phyloP scores from a whole-genome alignment of 1,140 invertebrate genomes.

The Drosophila funebris region DNA sequence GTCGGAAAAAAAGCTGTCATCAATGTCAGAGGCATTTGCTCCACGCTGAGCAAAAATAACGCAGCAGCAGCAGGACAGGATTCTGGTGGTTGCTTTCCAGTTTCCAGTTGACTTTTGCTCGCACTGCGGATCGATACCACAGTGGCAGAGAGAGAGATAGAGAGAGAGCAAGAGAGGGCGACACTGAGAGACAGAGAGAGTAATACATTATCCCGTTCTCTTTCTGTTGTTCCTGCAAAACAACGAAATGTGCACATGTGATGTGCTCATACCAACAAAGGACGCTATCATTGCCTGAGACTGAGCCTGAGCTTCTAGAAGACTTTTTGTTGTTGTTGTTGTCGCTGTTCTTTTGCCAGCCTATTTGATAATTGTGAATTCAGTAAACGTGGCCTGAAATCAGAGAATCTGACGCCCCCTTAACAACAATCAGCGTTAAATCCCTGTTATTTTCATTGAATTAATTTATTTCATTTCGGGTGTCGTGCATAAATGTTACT shows the following conservation, averaged over 20 bases:
- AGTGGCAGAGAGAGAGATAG: slow-evolving; percentile 6
- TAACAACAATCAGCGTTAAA: slow-evolving; percentile 56
- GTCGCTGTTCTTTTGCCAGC: slow-evolving; percentile 61
- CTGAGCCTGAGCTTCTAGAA: neutral
- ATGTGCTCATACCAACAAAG: slow-evolving; percentile 49
- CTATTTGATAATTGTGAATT: slow-evolving; percentile 79
- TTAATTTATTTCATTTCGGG: slow-evolving; percentile 70
- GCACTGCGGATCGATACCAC: slow-evolving; percentile 67
- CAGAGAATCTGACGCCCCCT: slow-evolving; percentile 5
- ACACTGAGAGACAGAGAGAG: neutral
- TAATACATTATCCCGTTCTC: slow-evolving; percentile 11
- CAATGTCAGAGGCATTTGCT: slow-evolving; percentile 59
- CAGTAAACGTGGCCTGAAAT: slow-evolving; percentile 60
- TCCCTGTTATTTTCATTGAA: slow-evolving; percentile 67
- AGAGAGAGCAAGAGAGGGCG: slow-evolving; percentile 6
- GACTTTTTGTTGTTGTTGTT: neutral
- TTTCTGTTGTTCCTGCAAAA: slow-evolving; percentile 41
- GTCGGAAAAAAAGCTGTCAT: slow-evolving; percentile 47
- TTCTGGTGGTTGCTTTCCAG: slow-evolving; percentile 76
- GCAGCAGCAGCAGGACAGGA: slow-evolving; percentile 26
- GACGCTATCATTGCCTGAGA: slow-evolving; percentile 50
- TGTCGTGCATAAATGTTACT: slow-evolving; percentile 51
- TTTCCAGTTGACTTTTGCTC: slow-evolving; percentile 78
- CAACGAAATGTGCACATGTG: slow-evolving; percentile 75
- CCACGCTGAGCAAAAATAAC: slow-evolving; percentile 7